Percentiles rank a stretch among this genome's conserved stretches.
phyloP scores from a whole-genome alignment of 2,888 invertebrate species.

The Drosophila setosimentum region DNA sequence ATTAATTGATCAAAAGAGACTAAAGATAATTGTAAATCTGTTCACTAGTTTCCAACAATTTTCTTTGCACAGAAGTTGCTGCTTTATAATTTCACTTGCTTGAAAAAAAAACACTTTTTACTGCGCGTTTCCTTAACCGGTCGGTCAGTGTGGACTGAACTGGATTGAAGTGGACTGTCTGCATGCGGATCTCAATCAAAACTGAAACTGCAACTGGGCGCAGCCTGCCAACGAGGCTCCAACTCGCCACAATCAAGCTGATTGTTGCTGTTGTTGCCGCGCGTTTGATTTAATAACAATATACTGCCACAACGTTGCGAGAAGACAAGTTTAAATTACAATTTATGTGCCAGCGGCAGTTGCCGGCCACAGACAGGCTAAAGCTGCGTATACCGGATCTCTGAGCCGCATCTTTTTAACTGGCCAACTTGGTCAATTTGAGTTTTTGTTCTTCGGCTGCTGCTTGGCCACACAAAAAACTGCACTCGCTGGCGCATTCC shows the following conservation, averaged over 20 bases:
- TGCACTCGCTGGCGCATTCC: conserved; percentile 74
- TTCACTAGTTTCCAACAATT: not conserved
- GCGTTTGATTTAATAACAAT: conserved; percentile 73
- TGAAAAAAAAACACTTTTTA: not conserved
- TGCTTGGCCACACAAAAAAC: conserved; percentile 46
- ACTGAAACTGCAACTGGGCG: conserved; percentile 51
- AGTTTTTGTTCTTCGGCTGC: conserved; percentile 17
- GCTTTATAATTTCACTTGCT: conserved; percentile 2
- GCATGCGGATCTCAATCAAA: conserved; percentile 31
- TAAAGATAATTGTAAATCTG: not conserved
- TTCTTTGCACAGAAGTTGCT: not conserved
- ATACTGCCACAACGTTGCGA: conserved; percentile 8
- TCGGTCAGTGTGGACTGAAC: not conserved
- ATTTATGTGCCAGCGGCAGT: conserved; percentile 66
- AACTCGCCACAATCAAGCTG: conserved; percentile 26
- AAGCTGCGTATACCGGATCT: conserved; percentile 44
- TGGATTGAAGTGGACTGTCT: conserved; percentile 31
- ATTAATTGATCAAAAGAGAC: not conserved
- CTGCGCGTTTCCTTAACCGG: conserved; percentile 2
- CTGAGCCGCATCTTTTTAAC: conserved; percentile 8
- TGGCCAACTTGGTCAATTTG: conserved; percentile 29
- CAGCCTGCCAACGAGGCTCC: conserved; percentile 15
- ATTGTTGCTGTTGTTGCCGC: conserved; percentile 19
- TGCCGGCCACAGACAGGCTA: conserved; percentile 30
- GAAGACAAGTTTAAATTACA: conserved; percentile 59